Evolutionary conservation across 2,113 vertebrate species (phyloP), one percentile per base, ranked within the genome.

Genomic region (Chloropsis cyanopogon): DNA sequence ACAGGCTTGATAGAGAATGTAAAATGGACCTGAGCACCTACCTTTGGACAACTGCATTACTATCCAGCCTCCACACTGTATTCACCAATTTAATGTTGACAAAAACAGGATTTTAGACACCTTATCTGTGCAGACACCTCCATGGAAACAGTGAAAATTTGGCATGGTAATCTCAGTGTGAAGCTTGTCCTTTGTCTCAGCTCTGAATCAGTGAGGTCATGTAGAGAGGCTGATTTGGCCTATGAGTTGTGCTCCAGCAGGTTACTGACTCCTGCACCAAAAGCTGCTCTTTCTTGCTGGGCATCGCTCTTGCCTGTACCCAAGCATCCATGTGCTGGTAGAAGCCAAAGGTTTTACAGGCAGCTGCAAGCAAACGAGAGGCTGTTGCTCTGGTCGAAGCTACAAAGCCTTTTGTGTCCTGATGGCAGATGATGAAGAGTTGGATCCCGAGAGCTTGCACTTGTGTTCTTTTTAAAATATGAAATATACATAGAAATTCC

Each of bases 71-170:
- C 25, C 13, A 25, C 41, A n/a, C 60, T 78, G 16, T 23, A 35
- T 61, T 92, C 29, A 53, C 14, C 42, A 59, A 4, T 68, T 63
- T 42, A 72, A 10, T 23, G 4, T 26, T 50, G 46, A 60, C 6
- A 44, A 25, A 81, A 60, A 0, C 10, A 61, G n/a, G 22, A 73
- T 35, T 78, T 90, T 47, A 56, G 50, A 65, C 10, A 70, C 12
- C 12, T 65, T 28, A 56, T 24, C 61, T 60, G 18, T 73, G 54
- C 54, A 56, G 63, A 33, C 18, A 53, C 13, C 14, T 80, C 72
- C 52, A 35, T 0, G 0, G 68, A 57, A 56, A 60, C 2, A 8
- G 24, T 91, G 42, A 57, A 61, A 88, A 47, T 35, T 69, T 0
- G 4, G 9, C 11, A 21, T 33, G 11, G 20, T 49, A 28, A 9